Evolutionary conservation across 2,797 vertebrate genomes (phyloP).

Genomic region (Crotalus adamanteus): DNA sequence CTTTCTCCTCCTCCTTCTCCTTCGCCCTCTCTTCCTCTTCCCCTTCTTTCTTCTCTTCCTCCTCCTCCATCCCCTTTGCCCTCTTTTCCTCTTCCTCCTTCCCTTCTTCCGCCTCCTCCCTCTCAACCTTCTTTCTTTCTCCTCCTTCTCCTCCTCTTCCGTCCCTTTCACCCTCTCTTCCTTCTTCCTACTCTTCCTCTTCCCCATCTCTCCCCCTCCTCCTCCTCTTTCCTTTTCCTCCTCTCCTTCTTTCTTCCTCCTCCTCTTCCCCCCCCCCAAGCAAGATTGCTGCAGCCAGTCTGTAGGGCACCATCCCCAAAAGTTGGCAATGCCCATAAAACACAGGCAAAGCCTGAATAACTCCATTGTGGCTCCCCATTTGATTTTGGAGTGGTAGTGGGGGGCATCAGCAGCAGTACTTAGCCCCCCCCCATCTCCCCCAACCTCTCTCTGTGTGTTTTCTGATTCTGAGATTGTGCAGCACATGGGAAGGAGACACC

Average conservation of each 20-base stretch:
- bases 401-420: too few species aligned
- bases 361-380: too few species aligned
- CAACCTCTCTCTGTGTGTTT: too few species aligned
- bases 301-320: not conserved
- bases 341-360: not conserved
- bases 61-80: not conserved
- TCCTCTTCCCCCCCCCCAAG: not conserved
- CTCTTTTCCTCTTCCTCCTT: not conserved
- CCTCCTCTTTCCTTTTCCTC: too few species aligned
- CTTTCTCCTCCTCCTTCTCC: not conserved
- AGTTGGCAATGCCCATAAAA: not conserved
- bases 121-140: not conserved
- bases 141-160: not conserved
- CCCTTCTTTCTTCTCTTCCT: fast-evolving
- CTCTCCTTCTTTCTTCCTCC: too few species aligned
- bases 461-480: too few species aligned
- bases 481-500: too few species aligned
- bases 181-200: too few species aligned
- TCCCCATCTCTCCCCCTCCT: too few species aligned
- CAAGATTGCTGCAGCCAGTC: not conserved
- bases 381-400: too few species aligned
- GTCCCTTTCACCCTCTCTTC: not conserved
- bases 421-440: too few species aligned
- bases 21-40: not conserved
- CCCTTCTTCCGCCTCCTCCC: not conserved